Conservation (phyloP, 2,797 vertebrate genomes). For the Tauraco hartlaubi region DNA sequence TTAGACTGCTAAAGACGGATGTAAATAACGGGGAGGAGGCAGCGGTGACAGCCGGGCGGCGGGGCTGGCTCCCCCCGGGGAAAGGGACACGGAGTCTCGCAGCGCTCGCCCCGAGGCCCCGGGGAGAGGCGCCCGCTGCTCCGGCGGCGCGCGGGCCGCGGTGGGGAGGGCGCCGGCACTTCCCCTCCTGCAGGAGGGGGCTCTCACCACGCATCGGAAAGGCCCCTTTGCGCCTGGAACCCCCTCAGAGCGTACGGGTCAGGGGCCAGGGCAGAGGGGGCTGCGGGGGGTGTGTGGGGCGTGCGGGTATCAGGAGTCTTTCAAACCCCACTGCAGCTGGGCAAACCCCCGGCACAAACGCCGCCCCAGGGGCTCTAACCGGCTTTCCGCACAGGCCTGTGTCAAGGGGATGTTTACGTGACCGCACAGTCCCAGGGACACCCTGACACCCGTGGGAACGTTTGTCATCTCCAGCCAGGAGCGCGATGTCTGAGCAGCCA, state of each 20-base stretch:
- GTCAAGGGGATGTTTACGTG: not conserved
- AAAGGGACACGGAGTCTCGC: not conserved
- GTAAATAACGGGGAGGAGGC: constrained; percentile 99
- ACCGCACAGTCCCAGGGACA: accelerated
- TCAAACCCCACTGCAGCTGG: not conserved
- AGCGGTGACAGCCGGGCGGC: constrained; percentile 90
- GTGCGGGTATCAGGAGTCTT: not conserved
- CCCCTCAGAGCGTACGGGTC: too few relatives aligned
- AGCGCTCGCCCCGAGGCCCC: not conserved
- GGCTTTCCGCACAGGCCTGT: not conserved
- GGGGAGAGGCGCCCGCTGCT: not conserved
- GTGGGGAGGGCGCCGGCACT: not conserved
- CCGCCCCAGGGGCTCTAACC: accelerated
- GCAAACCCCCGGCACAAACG: accelerated
- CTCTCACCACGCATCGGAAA: accelerated
- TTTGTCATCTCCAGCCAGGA: not conserved
- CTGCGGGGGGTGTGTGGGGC: not conserved
- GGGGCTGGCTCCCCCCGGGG: not conserved
- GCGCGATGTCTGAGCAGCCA: accelerated
- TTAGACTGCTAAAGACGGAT: constrained; percentile 99
- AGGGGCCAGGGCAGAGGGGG: not conserved
- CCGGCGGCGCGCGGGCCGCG: not conserved
- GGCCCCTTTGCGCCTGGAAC: not conserved
- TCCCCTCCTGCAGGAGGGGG: not conserved
- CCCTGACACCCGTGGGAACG: accelerated